Percentiles rank a stretch among this genome's conserved stretches.
Evolutionary conservation across 2,113 vertebrate species (phyloP).

Genomic region (Neogale vison): DNA sequence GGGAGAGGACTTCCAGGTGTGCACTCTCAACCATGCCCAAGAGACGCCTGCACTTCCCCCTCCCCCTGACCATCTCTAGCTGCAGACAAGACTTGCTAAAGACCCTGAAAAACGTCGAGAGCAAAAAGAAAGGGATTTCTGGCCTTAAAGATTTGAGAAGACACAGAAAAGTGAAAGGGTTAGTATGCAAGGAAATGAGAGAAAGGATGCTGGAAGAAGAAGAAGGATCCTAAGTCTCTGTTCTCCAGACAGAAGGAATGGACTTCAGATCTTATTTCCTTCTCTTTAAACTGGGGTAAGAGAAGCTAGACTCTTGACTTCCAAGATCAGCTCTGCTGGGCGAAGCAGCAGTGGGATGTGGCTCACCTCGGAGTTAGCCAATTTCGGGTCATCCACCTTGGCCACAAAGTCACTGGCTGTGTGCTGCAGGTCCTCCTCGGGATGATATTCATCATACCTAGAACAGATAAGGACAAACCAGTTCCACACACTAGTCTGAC

Average conservation of each 20-base stretch:
- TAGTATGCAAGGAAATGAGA: neutral
- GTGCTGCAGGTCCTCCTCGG: slow-evolving; percentile 93
- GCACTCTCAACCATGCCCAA: slow-evolving; percentile 53
- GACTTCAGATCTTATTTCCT: neutral
- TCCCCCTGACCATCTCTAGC: slow-evolving; percentile 41
- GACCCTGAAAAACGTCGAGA: neutral
- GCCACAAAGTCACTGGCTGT: slow-evolving; percentile 95
- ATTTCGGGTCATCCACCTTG: slow-evolving; percentile 96
- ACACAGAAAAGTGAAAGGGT: neutral
- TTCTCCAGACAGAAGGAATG: neutral
- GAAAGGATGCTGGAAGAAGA: neutral
- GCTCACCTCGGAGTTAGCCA: slow-evolving; percentile 96
- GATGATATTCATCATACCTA: slow-evolving; percentile 95
- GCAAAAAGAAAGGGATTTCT: neutral
- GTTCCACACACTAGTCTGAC: neutral
- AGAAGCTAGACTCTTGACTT: neutral
- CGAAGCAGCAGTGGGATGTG: neutral
- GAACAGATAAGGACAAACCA: neutral
- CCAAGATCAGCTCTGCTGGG: neutral
- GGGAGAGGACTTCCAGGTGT: slow-evolving; percentile 71
- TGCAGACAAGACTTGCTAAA: neutral
- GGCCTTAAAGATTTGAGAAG: slow-evolving; percentile 11
- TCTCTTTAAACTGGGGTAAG: neutral
- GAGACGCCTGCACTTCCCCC: slow-evolving; percentile 42
- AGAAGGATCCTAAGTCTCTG: neutral